phyloP scores from a whole-genome alignment of 2,113 vertebrate species.

The Catharus bicknelli region DNA sequence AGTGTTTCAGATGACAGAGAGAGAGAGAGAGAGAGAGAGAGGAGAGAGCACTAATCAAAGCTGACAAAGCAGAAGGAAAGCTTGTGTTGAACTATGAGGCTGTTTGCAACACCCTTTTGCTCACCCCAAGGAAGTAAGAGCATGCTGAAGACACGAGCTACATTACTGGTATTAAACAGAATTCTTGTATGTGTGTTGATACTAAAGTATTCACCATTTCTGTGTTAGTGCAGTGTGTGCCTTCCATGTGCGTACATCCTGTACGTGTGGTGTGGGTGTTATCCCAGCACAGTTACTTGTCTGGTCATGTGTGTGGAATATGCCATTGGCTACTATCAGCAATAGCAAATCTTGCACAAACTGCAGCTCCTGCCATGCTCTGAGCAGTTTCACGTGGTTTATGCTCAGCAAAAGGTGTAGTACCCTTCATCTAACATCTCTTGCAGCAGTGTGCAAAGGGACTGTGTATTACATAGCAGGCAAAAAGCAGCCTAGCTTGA shows the following conservation, averaged over 20 bases:
- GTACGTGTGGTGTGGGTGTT: neutral
- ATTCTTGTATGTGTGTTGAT: neutral
- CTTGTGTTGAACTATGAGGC: neutral
- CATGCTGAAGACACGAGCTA: neutral
- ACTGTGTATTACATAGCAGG: fast-evolving
- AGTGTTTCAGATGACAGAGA: neutral
- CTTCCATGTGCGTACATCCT: neutral
- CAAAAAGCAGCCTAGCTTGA: neutral
- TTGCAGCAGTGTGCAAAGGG: neutral
- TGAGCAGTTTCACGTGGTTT: neutral
- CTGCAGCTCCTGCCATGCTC: neutral
- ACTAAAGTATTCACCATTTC: neutral
- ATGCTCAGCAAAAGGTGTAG: neutral
- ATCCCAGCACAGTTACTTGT: neutral
- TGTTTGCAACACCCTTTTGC: neutral
- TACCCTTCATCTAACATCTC: neutral
- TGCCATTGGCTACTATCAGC: neutral
- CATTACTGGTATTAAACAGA: neutral
- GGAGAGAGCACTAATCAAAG: neutral
- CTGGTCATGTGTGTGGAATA: neutral
- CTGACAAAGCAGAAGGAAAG: neutral
- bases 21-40: neutral
- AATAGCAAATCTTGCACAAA: fast-evolving
- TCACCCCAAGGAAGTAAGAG: neutral
- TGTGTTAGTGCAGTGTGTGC: neutral